These are phyloP conservation scores for Ochotona curzoniae DNA, from an alignment of 2,113 vertebrate genomes.

Conservation along the genomic window DNA sequence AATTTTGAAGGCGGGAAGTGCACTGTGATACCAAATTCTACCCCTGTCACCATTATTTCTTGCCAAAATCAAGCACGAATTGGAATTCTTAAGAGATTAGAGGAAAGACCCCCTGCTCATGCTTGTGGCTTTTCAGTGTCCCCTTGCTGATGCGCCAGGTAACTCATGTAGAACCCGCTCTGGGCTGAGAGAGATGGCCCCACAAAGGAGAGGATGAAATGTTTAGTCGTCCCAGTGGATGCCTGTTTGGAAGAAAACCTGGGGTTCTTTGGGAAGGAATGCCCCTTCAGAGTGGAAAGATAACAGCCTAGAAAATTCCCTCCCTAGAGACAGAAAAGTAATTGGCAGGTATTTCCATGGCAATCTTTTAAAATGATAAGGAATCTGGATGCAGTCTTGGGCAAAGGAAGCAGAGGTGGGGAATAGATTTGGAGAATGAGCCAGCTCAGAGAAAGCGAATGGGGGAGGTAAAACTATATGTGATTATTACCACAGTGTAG, in stretches of 20 bases:
- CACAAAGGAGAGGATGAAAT: background rate
- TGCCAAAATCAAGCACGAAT: background rate
- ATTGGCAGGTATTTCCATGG: background rate
- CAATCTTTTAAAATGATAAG: background rate
- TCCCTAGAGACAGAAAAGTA: background rate
- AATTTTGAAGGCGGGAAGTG: background rate
- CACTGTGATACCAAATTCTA: background rate
- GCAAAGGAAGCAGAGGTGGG: background rate
- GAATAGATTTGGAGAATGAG: background rate
- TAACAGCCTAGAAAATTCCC: background rate
- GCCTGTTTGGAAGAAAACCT: background rate
- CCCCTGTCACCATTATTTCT: background rate
- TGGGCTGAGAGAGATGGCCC: background rate
- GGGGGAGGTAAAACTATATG: background rate
- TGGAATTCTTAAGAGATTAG: background rate
- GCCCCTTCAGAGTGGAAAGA: background rate
- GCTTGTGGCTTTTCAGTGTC: background rate
- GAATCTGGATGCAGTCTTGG: background rate
- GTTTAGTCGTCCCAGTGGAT: background rate
- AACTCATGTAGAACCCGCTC: background rate
- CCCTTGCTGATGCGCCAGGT: background rate
- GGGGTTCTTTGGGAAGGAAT: background rate
- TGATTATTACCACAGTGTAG: background rate
- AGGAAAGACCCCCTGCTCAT: no score
- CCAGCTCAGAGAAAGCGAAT: constrained; percentile 8